These are phyloP conservation scores for Chelon auratus DNA, from an alignment of 2,797 vertebrate genomes.

Conservation along the genomic window DNA sequence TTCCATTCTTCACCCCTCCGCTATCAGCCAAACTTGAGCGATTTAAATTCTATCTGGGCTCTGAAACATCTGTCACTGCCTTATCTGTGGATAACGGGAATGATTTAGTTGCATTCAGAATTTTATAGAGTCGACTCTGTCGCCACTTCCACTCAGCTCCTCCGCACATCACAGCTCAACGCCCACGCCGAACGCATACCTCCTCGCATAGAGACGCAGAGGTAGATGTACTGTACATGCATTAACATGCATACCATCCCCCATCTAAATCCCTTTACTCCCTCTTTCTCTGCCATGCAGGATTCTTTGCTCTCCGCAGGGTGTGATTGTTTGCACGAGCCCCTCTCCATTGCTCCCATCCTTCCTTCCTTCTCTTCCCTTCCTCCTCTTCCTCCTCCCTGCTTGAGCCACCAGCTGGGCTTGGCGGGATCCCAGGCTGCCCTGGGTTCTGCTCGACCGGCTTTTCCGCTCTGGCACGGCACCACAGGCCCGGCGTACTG, in stretches of 20 bases:
- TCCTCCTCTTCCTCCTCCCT: slow-evolving; percentile 48
- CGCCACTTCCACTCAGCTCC: slow-evolving; percentile 32
- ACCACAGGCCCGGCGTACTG: slow-evolving; percentile 56
- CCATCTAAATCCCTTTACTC: slow-evolving; percentile 24
- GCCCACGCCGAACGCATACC: slow-evolving; percentile 47
- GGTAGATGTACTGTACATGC: slow-evolving; percentile 7
- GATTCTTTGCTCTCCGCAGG: slow-evolving; percentile 38
- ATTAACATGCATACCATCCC: slow-evolving; percentile 33
- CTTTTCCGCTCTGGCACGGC: slow-evolving; percentile 70
- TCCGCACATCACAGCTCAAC: slow-evolving; percentile 43
- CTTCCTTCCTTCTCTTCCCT: slow-evolving; percentile 16
- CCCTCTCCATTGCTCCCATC: slow-evolving; percentile 23
- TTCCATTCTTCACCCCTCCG: slow-evolving; percentile 50
- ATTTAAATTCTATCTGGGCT: slow-evolving; percentile 63
- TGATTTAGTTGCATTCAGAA: slow-evolving; percentile 66
- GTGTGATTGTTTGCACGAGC: neutral
- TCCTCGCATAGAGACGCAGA: slow-evolving; percentile 2
- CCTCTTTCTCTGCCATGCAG: neutral
- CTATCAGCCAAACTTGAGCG: slow-evolving; percentile 50
- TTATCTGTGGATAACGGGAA: slow-evolving; percentile 69
- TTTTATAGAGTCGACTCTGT: slow-evolving; percentile 55
- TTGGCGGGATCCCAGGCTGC: slow-evolving; percentile 69
- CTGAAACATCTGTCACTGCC: slow-evolving; percentile 66
- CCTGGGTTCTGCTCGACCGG: slow-evolving; percentile 74
- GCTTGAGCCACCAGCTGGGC: slow-evolving; percentile 69